phyloP scores from a whole-genome alignment of 1,140 invertebrate genomes.

The Bathynomus jamesi region DNA sequence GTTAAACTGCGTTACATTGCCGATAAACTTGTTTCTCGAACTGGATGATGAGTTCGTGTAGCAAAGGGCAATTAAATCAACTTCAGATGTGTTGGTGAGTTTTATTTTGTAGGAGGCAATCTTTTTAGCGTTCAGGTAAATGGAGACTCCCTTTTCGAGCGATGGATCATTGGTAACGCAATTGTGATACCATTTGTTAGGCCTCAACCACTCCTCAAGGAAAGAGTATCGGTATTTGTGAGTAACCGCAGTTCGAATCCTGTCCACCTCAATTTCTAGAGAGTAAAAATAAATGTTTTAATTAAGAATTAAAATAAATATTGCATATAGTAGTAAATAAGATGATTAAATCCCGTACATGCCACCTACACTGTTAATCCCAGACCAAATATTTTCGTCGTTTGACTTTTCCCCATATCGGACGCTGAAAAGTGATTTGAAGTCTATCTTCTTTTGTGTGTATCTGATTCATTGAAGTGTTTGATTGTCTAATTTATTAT shows the following conservation, averaged over 20 bases:
- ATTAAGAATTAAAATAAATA: background rate
- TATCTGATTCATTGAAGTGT: too few relatives aligned
- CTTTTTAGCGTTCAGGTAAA: constrained; percentile 11
- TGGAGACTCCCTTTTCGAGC: background rate
- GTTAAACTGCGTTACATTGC: constrained; percentile 28
- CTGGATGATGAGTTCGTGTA: constrained; percentile 5
- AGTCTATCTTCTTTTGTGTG: too few relatives aligned
- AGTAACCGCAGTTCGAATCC: constrained; percentile 9
- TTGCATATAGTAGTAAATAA: too few relatives aligned
- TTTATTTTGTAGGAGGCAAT: constrained; percentile 4
- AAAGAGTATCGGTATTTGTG: constrained; percentile 14
- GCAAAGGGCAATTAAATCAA: constrained; percentile 10
- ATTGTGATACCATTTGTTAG: constrained; percentile 23
- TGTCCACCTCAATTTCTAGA: constrained; percentile 20
- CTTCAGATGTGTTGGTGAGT: background rate
- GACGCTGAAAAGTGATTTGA: too few relatives aligned
- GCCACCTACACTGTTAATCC: too few relatives aligned
- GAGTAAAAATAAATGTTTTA: constrained; percentile 9
- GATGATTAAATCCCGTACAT: too few relatives aligned
- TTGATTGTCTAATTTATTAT: too few relatives aligned
- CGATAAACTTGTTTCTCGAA: constrained; percentile 15
- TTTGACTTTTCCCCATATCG: too few relatives aligned
- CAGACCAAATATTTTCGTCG: too few relatives aligned
- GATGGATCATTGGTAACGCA: constrained; percentile 3
- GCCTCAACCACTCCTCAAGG: constrained; percentile 14